Evolutionary conservation across 2,888 invertebrate species (phyloP).

Genomic region (Leucophora obtusa): DNA sequence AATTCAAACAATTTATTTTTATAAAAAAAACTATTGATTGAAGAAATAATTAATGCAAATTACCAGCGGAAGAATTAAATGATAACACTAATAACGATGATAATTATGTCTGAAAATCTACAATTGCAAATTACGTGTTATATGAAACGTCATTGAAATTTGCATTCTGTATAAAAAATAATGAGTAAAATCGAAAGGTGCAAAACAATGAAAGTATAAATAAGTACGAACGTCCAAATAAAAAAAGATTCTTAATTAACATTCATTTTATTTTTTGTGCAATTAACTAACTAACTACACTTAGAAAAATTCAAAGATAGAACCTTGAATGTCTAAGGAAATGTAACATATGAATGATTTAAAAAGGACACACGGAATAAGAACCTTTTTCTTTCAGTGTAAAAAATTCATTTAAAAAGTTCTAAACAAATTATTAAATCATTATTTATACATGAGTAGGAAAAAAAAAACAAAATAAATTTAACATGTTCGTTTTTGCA

Average conservation of each 20-base stretch:
- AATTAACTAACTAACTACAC: slow-evolving; percentile 41
- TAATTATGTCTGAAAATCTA: slow-evolving; percentile 31
- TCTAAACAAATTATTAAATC: background rate
- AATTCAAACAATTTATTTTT: background rate
- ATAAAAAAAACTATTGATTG: slow-evolving; percentile 3
- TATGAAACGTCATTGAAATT: slow-evolving; percentile 45
- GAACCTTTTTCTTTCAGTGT: background rate
- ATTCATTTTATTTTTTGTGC: background rate
- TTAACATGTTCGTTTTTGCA: background rate
- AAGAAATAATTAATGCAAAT: slow-evolving; percentile 40
- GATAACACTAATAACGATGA: slow-evolving; percentile 19
- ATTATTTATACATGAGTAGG: background rate
- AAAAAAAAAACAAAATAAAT: background rate
- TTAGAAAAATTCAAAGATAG: background rate
- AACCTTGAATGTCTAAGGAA: too few species aligned
- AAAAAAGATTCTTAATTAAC: background rate
- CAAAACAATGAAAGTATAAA: slow-evolving; percentile 26
- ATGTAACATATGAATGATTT: too few species aligned
- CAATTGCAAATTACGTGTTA: slow-evolving; percentile 53
- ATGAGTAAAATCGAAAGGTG: slow-evolving; percentile 12
- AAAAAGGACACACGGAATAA: too few species aligned
- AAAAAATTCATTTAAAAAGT: background rate
- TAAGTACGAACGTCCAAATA: too few species aligned
- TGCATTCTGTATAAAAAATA: slow-evolving; percentile 1
- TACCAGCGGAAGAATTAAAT: slow-evolving; percentile 38